phyloP scores from a whole-genome alignment of 2,113 vertebrate species.

The Hippocampus abdominalis region DNA sequence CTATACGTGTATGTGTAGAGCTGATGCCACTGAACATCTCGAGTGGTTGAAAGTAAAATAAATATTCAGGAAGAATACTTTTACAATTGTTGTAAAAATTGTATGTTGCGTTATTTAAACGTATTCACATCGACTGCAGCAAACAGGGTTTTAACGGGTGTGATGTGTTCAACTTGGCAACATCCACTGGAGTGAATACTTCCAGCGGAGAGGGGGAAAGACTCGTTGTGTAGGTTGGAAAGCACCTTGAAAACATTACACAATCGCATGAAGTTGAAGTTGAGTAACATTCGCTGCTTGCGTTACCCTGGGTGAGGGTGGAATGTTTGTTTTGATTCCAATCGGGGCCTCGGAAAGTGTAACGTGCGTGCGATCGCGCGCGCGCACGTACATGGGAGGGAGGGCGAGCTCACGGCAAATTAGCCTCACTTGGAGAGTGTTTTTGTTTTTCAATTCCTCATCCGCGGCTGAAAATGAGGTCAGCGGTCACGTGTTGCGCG shows the following conservation, averaged over 20 bases:
- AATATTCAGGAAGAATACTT: too few species aligned
- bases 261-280: slow-evolving; percentile 46
- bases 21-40: too few species aligned
- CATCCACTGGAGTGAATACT: background rate
- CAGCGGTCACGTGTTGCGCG: slow-evolving; percentile 50
- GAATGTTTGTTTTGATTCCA: slow-evolving; percentile 53
- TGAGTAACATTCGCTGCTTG: slow-evolving; percentile 44
- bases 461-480: slow-evolving; percentile 59
- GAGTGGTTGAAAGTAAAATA: too few species aligned
- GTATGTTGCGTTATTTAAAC: too few species aligned
- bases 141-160: too few species aligned
- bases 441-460: slow-evolving; percentile 63
- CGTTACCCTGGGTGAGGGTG: slow-evolving; percentile 32
- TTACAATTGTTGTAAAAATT: too few species aligned
- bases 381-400: slow-evolving; percentile 3
- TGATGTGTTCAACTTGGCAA: background rate
- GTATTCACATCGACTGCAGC: too few species aligned
- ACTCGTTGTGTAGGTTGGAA: slow-evolving; percentile 8
- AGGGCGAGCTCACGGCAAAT: slow-evolving; percentile 29
- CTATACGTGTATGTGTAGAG: too few species aligned
- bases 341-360: slow-evolving; percentile 5
- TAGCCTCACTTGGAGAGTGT: slow-evolving; percentile 46
- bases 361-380: background rate
- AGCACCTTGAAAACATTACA: slow-evolving; percentile 35
- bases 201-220: background rate